Evolutionary conservation across 2,113 vertebrate species (phyloP).

Genomic region (Sigmodon hispidus): DNA sequence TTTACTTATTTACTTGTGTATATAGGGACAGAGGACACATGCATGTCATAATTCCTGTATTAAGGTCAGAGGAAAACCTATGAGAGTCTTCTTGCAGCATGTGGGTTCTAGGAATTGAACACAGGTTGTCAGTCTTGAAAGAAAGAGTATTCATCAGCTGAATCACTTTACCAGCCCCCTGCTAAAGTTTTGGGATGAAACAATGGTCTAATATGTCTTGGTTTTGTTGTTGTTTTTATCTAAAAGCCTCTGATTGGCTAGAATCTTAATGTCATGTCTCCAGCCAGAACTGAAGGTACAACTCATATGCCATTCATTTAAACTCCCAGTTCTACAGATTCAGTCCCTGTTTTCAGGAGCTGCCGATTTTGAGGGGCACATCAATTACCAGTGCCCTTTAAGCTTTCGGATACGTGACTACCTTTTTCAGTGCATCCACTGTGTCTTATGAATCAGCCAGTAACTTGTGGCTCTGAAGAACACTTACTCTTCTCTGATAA

Average conservation of each 20-base stretch:
- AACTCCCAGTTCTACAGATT: not conserved
- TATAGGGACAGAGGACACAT: not conserved
- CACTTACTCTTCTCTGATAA: not conserved
- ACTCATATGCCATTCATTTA: not conserved
- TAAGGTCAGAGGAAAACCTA: not conserved
- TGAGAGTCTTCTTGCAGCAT: not conserved
- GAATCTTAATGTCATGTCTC: not conserved
- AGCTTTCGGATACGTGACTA: not conserved
- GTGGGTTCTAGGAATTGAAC: not conserved
- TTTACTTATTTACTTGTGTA: not conserved
- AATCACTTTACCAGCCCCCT: not conserved
- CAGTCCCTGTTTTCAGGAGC: too few species aligned
- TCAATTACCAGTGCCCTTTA: not conserved
- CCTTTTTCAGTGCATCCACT: too few species aligned
- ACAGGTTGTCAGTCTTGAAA: not conserved
- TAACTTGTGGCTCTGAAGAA: not conserved
- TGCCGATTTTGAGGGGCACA: not conserved
- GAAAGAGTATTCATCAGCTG: not conserved
- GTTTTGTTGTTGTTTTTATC: not conserved
- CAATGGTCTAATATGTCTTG: not conserved
- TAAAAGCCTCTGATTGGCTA: not conserved
- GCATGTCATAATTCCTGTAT: not conserved
- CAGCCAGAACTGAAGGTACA: not conserved
- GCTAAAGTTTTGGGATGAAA: too few species aligned
- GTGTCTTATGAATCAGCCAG: not conserved